phyloP scores from a whole-genome alignment of 1,140 invertebrate species.

The Drosophila bifasciata region DNA sequence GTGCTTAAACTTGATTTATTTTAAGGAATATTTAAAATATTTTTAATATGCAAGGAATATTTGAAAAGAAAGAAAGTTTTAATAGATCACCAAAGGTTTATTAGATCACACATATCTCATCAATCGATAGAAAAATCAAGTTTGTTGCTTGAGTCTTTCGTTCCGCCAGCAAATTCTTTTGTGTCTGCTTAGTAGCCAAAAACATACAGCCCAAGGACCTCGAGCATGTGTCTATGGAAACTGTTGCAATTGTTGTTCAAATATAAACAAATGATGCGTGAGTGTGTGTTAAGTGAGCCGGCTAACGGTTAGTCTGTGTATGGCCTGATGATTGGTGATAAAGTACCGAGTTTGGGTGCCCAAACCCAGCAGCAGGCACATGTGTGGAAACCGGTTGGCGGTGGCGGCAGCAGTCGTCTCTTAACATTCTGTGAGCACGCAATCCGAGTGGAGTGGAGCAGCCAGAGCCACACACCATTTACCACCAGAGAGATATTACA shows the following conservation, averaged over 20 bases:
- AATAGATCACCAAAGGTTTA: conserved; percentile 10
- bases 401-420: conserved; percentile 38
- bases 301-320: conserved; percentile 49
- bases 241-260: conserved; percentile 79
- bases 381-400: conserved; percentile 67
- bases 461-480: not conserved
- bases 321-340: conserved; percentile 37
- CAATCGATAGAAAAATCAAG: conserved; percentile 43
- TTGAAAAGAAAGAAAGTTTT: too few species aligned
- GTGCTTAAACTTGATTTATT: too few species aligned
- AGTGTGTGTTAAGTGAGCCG: conserved; percentile 19
- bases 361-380: conserved; percentile 6
- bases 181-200: conserved; percentile 29
- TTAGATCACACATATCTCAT: conserved; percentile 24
- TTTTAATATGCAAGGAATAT: too few species aligned
- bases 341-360: conserved; percentile 22
- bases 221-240: conserved; percentile 71
- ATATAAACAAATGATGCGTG: conserved; percentile 67
- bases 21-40: too few species aligned
- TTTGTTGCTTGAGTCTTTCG: conserved; percentile 78
- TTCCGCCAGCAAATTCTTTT: conserved; percentile 37
- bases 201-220: conserved; percentile 59
- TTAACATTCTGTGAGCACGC: conserved; percentile 62
- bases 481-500: conserved; percentile 1
- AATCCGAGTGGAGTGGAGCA: conserved; percentile 12